Percentiles rank a stretch among this genome's conserved stretches.
Conservation (phyloP, 1,140 invertebrate genomes). For the Dolichoris vasculosae region DNA sequence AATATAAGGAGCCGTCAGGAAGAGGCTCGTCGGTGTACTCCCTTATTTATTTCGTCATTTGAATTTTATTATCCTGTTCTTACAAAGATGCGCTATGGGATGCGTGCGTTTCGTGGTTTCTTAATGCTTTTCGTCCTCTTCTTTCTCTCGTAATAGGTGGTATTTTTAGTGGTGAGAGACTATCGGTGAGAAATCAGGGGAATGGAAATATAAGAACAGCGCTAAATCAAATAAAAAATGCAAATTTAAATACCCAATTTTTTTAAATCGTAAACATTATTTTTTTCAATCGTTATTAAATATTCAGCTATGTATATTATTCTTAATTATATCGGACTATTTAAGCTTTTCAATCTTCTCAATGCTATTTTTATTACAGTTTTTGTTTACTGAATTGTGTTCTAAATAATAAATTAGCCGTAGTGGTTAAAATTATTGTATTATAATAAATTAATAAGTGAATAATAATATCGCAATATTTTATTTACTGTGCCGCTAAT, state of each 20-base stretch:
- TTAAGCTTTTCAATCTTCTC: too few species aligned
- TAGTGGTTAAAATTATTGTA: too few species aligned
- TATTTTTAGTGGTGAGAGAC: neutral
- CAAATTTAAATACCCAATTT: neutral
- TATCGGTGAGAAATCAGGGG: neutral
- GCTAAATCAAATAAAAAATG: neutral
- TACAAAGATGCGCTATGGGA: constrained; percentile 40
- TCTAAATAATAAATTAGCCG: too few species aligned
- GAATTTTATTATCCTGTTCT: constrained; percentile 73
- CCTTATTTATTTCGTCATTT: constrained; percentile 75
- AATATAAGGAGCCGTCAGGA: constrained; percentile 55
- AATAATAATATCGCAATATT: too few species aligned
- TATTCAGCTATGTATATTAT: too few species aligned
- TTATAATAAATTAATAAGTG: too few species aligned
- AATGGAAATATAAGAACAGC: neutral
- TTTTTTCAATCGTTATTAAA: too few species aligned
- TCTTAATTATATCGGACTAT: too few species aligned
- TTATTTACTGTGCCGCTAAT: too few species aligned
- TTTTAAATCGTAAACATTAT: too few species aligned
- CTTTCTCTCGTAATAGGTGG: neutral
- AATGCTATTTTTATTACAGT: too few species aligned
- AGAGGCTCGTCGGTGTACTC: constrained; percentile 63
- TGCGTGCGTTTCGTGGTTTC: constrained; percentile 29
- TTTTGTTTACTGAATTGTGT: too few species aligned
- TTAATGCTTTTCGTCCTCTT: constrained; percentile 10